Base-by-base conservation (phyloP, 2,888 invertebrate species). In the Mechanitis mazaeus region DNA sequence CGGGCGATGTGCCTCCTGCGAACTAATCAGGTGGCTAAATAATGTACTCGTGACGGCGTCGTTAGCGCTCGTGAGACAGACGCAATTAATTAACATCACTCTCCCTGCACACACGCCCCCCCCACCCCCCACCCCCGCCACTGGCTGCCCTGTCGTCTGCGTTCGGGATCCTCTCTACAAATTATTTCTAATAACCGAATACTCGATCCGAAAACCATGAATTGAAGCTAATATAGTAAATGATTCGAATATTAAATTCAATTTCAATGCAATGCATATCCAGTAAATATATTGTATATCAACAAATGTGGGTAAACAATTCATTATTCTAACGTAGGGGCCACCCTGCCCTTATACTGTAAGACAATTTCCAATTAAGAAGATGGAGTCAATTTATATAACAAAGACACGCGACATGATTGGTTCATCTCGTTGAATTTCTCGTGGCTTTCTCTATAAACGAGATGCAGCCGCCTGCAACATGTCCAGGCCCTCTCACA, bases 11-110 rank as follows among this genome's bases (percentile, higher is more conserved):
- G 79, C 75, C 75, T 78, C 78, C 79, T 80, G 82, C 77, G 83
- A 84, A 85, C 88, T 88, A 87, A 89, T 89, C 88, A 88, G 87
- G 85, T 88, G 87, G 84, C 83, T 85, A 87, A 88, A 87, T 89
- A 88, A 88, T 87, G 82, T 86, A 88, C 81, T 85, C 86, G 85
- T 88, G 86, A 87, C 85, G 85, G 81, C 82, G 80, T 86, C 85
- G 87, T 87, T 87, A 86, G 85, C 79, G 83, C 80, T 83, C 81
- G 83, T 83, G 82, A 85, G 86, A 86, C 85, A 88, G 84, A 86
- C 87, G 85, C 87, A 87, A 89, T 88, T 87, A 89, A 88, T 89
- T 89, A 87, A 85, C 86, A 84, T 87, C 85, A 83, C 83, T 82
- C 82, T 76, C 77, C 74, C 72, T 74, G 69, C 71, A 73, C 75